Conservation (phyloP, 2,113 vertebrate genomes). For the Semicossyphus pulcher region DNA sequence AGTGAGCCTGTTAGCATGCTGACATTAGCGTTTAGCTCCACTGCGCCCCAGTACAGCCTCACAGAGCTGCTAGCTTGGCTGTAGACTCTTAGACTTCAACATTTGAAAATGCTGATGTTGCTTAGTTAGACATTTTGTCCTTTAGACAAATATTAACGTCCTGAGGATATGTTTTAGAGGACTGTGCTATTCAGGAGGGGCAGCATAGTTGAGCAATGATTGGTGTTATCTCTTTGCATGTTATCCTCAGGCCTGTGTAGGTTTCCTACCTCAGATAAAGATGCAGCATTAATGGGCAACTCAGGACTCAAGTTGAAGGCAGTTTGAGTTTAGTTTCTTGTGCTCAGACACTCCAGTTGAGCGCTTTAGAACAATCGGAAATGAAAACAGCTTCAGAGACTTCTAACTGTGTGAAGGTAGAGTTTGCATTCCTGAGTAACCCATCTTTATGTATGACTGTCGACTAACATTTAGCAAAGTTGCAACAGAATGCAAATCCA, state of each 20-base stretch:
- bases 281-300: neutral
- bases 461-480: neutral
- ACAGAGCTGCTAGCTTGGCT: no score
- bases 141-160: neutral
- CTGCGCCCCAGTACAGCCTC: no score
- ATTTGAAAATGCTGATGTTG: no score
- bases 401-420: neutral
- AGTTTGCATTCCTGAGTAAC: neutral
- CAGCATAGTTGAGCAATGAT: neutral
- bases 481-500: slow-evolving; percentile 3
- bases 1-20: no score
- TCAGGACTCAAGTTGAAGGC: neutral
- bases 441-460: slow-evolving; percentile 14
- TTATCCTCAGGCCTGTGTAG: neutral
- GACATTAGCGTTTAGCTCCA: no score
- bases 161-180: neutral
- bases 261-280: neutral
- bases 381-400: neutral
- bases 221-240: neutral
- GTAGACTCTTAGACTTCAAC: no score
- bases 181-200: no score
- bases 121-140: neutral
- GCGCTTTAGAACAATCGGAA: neutral
- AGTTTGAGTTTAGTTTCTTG: neutral
- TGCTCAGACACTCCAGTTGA: neutral